Evolutionary conservation across 2,113 vertebrate species (phyloP).

Genomic region (Verasper variegatus): DNA sequence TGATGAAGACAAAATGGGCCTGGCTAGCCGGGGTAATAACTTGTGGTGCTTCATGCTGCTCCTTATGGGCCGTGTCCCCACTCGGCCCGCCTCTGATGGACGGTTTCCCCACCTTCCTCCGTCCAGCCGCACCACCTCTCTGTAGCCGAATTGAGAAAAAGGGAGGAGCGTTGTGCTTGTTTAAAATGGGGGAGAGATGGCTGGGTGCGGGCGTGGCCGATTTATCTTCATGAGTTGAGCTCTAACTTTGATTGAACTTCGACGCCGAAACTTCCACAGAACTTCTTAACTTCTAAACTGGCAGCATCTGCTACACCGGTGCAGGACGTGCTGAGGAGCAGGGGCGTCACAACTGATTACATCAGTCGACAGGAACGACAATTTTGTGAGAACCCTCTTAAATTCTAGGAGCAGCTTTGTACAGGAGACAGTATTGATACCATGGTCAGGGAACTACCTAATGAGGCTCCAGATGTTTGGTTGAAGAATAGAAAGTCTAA

Average conservation of each 20-base stretch:
- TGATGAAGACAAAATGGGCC: conserved; percentile 84
- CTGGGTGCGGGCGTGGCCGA: neutral
- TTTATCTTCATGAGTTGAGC: conserved; percentile 32
- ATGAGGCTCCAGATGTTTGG: no score
- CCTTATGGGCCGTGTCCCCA: conserved; percentile 67
- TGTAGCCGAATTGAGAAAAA: conserved; percentile 33
- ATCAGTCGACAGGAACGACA: no score
- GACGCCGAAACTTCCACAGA: neutral
- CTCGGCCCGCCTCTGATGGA: conserved; percentile 61
- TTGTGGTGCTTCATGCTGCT: conserved; percentile 72
- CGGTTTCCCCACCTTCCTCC: conserved; percentile 46
- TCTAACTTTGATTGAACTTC: conserved; percentile 27
- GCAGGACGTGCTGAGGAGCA: neutral
- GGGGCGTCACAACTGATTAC: no score
- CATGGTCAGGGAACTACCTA: no score
- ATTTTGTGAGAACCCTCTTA: no score
- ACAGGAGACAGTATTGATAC: no score
- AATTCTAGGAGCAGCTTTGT: no score
- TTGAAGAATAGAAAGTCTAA: no score
- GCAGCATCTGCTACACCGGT: neutral
- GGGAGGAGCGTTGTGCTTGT: conserved; percentile 23
- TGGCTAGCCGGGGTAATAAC: conserved; percentile 78
- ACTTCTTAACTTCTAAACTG: conserved; percentile 4
- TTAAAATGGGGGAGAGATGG: conserved; percentile 14
- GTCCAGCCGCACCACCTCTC: conserved; percentile 35